Base-by-base conservation (phyloP, 2,888 invertebrate species). In the Chesias legatella region DNA sequence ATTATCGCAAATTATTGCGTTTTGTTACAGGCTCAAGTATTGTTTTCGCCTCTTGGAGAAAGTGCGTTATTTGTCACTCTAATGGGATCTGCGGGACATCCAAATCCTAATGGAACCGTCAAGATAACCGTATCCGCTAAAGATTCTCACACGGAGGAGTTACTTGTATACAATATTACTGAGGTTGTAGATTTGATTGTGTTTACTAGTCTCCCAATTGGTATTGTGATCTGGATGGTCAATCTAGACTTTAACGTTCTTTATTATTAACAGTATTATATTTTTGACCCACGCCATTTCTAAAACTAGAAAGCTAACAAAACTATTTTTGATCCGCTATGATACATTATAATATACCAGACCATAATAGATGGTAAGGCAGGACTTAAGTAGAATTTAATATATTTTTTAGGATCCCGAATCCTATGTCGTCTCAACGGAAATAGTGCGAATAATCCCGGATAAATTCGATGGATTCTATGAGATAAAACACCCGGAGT, bases 1-100 rank as follows among this genome's bases (percentile, higher is more conserved):
- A 21, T 25, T 21, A 21, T 29, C 1, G 10, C 9, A 4, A 7
- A n/a, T 20, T 32, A 25, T 17, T 3, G 7, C 3, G 30, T 3
- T 13, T 4, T 36, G 7, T 35, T 3, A 31, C 54, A 88, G 88
- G 58, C 66, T 44, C 78, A 84, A 70, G 67, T 83, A 1, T 42
- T 85, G 32, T 85, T 50, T 49, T 83, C 82, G 1, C 85, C 86
- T 2, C 53, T 88, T n/a, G 88, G 84, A 1, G 86, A 83, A 36
- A 73, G 65, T 36, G 82, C 80, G 1, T 53, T 88, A 13, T 76
- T 79, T 28, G 59, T 88, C 1, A 53, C 65, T 1, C 44, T 88
- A 32, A 32, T 67, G 3, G 88, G 80, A 3, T 53, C 62, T 1
- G 76, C 77, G 1, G 37, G 45, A 1, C 63, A 74, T 24, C 88